Evolutionary conservation across 1,140 invertebrate species (phyloP), one percentile per base, ranked within the genome.

Genomic region (Cryptotermes secundus): DNA sequence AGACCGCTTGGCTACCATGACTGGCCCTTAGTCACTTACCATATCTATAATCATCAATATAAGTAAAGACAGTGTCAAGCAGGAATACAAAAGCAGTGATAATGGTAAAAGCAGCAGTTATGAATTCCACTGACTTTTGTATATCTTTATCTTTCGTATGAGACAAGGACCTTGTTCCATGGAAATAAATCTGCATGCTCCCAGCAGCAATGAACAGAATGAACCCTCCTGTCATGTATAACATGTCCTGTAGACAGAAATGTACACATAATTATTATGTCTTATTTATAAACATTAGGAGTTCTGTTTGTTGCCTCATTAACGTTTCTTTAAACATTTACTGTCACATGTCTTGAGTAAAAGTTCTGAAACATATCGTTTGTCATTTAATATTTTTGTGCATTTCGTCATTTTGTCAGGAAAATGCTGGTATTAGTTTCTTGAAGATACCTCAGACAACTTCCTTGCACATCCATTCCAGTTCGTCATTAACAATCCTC

Each of bases 141-240:
- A 45, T 34, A 35, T 59, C 34, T 72, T 35, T 72, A 34, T 84
- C 34, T 19, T 83, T 79, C n/a, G 35, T 26, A 36, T 82, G 49
- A 34, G 22, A 19, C 3, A 36, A 83, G 19, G 53, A 10, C 26
- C 19, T 59, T 19, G 53, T 59, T 59, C 26, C 26, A 26, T 59
- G 24, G n/a, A 36, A 85, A 49, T 85, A 31, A 7, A 79, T 65
- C 24, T 79, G 34, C 16, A 83, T 65, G 26, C n/a, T 80, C 0
- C 84, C 85, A 81, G 85, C 85, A 38, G 85, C 85, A 4, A 85
- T 80, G 59, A 85, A 85, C 26, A 85, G 82, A 14, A 72, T 38
- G 26, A 83, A 34, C 26, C 82, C 85, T n/a, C 34, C 19, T 6
- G 80, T 26, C 16, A 82, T 84, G 79, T 83, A 85, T 26, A 85